Evolutionary conservation across 2,797 vertebrate genomes (phyloP).

Genomic region (Spondyliosoma cantharus): DNA sequence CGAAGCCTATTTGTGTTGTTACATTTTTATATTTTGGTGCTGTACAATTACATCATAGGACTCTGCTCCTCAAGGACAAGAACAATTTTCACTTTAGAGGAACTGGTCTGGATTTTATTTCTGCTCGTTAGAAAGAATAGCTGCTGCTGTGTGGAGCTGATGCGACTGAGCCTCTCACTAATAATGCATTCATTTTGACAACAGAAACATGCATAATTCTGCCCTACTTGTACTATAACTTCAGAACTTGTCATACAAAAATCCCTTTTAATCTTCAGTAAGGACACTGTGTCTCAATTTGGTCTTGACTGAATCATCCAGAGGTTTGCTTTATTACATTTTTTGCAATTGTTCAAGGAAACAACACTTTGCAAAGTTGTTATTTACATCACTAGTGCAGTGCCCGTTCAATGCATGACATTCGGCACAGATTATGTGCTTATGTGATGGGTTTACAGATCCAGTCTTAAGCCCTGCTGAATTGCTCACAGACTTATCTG

Average conservation of each 20-base stretch:
- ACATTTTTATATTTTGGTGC: conserved; percentile 12
- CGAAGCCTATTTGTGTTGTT: conserved; percentile 13
- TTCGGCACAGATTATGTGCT: too few species aligned
- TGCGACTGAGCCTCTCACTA: conserved; percentile 9
- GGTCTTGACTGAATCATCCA: background rate
- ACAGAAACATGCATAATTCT: conserved; percentile 2
- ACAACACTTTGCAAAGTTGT: background rate
- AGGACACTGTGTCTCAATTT: background rate
- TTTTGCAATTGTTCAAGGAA: background rate
- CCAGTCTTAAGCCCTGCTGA: too few species aligned
- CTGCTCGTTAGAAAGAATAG: conserved; percentile 23
- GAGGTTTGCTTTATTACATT: background rate
- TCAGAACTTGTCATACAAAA: background rate
- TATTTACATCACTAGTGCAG: background rate
- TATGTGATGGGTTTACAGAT: too few species aligned
- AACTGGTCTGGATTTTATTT: conserved; percentile 22
- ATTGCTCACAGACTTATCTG: too few species aligned
- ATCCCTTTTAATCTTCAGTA: background rate
- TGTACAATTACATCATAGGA: conserved; percentile 4
- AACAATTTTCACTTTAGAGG: background rate
- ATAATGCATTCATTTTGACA: conserved; percentile 5
- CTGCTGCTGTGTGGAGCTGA: background rate
- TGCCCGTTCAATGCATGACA: too few species aligned
- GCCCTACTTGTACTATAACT: conserved; percentile 4
- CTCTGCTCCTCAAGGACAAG: conserved; percentile 13